These are phyloP conservation scores for Cherax quadricarinatus DNA, from an alignment of 1,140 invertebrate genomes.

Conservation along the genomic window DNA sequence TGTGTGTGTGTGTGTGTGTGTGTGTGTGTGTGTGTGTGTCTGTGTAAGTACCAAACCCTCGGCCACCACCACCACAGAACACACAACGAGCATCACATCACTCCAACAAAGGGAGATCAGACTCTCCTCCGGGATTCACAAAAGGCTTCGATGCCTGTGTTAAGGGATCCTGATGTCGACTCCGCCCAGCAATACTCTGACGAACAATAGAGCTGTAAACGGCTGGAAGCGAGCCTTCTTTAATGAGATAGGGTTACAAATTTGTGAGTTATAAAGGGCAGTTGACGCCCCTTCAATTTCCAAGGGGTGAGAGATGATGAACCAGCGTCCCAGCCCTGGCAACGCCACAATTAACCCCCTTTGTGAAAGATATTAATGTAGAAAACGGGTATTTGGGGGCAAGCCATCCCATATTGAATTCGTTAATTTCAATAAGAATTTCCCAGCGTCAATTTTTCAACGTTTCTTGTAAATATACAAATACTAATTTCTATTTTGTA, in stretches of 20 bases:
- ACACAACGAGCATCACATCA: not conserved
- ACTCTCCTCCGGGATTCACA: slow-evolving; percentile 19
- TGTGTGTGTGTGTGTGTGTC: not conserved
- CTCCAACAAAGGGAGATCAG: not conserved
- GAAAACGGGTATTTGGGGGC: no score
- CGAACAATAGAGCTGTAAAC: slow-evolving; percentile 64
- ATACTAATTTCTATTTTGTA: no score
- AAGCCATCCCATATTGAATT: no score
- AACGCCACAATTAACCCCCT: no score
- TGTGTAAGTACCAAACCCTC: no score
- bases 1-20: slow-evolving; percentile 20
- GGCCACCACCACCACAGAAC: not conserved
- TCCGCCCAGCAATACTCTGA: slow-evolving; percentile 59
- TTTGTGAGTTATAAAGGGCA: slow-evolving; percentile 61
- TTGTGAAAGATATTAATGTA: no score
- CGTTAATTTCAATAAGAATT: no score
- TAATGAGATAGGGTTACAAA: slow-evolving; percentile 61
- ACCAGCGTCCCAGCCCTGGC: no score
- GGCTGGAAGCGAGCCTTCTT: slow-evolving; percentile 1
- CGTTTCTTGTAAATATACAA: no score
- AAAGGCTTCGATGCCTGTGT: slow-evolving; percentile 50
- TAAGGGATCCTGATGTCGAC: not conserved
- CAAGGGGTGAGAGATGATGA: not conserved
- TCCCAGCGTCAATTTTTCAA: no score
- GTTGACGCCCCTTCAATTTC: slow-evolving; percentile 56